Percentiles rank a stretch among this genome's conserved stretches.
phyloP scores from a whole-genome alignment of 92 coral and sea anemone genomes.

The Actinernus sp. region DNA sequence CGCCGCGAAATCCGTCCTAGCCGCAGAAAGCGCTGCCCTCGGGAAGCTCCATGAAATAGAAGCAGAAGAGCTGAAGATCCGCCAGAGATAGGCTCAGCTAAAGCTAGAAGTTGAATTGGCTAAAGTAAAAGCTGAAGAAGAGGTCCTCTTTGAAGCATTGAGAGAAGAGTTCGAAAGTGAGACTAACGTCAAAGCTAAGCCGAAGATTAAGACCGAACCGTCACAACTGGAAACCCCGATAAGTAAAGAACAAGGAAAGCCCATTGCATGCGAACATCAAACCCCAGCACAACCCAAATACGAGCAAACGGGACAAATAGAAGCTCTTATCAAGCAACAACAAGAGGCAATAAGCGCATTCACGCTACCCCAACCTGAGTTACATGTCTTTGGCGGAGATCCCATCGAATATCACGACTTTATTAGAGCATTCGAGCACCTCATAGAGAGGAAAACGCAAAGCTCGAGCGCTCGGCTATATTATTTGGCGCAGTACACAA shows the following conservation, averaged over 20 bases:
- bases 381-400: neutral
- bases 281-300: neutral
- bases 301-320: neutral
- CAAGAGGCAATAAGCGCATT: neutral
- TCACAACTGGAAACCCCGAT: no score
- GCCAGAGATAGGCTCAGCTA: neutral
- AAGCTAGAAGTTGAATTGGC: neutral
- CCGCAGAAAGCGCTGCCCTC: neutral
- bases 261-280: no score
- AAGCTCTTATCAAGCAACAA: neutral
- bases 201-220: no score
- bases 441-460: slow-evolving; percentile 20
- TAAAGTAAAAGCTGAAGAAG: neutral
- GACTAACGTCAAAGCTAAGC: no score
- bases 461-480: slow-evolving; percentile 29
- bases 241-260: no score
- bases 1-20: neutral
- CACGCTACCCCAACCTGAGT: neutral
- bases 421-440: slow-evolving; percentile 25
- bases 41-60: neutral
- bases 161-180: neutral
- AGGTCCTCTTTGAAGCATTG: neutral
- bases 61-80: neutral
- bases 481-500: slow-evolving; percentile 43
- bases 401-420: slow-evolving; percentile 17